phyloP scores from a whole-genome alignment of 2,797 vertebrate genomes.

The Smutsia temminckii region DNA sequence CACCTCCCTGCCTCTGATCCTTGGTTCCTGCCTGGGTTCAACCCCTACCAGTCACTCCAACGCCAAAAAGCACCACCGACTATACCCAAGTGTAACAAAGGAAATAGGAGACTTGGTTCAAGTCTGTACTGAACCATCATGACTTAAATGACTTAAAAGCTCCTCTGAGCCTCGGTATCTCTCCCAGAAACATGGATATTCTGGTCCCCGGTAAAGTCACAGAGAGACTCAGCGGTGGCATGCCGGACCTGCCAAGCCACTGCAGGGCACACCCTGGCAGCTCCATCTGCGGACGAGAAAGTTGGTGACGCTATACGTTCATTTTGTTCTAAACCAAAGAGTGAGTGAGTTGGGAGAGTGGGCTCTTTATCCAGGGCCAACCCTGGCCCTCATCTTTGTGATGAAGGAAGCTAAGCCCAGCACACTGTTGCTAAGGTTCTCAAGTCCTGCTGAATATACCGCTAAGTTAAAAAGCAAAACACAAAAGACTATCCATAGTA shows the following conservation, averaged over 20 bases:
- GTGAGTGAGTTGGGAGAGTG: neutral
- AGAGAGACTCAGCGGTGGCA: accelerated
- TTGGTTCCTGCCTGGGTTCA: neutral
- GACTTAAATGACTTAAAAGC: neutral
- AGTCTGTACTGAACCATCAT: neutral
- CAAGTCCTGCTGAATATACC: neutral
- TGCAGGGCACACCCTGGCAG: accelerated
- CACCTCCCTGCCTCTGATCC: neutral
- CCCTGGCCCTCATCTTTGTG: neutral
- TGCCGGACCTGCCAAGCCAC: neutral
- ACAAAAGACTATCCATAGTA: neutral
- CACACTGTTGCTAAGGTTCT: neutral
- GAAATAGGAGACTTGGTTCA: neutral
- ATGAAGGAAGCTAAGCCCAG: neutral
- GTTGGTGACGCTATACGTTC: neutral
- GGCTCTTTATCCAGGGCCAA: neutral
- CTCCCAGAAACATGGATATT: neutral
- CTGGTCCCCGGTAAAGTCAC: neutral
- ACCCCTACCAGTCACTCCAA: neutral
- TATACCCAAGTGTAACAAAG: neutral
- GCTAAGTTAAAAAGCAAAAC: neutral
- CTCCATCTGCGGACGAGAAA: neutral
- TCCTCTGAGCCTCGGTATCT: slow-evolving; percentile 4
- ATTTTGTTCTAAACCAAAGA: neutral
- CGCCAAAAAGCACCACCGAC: neutral